Base-by-base conservation (phyloP, 2,797 vertebrate genomes). In the Pagetopsis macropterus region DNA sequence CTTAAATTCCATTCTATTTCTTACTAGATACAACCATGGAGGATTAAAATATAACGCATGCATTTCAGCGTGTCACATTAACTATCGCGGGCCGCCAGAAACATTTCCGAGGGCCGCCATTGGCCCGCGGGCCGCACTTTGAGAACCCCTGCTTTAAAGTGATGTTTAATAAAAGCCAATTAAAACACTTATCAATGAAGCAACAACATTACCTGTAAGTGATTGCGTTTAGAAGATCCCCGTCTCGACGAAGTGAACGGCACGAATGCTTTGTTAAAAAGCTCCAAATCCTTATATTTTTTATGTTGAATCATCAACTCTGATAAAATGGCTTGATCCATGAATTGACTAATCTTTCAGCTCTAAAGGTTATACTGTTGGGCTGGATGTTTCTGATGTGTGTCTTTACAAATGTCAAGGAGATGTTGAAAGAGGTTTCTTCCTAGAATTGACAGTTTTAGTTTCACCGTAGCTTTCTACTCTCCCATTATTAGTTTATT, bases 401-500 rank as follows among this genome's bases (percentile, higher is more conserved):
- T 14, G 9, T 61, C 40, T 54, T 50, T 17, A 51, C 56, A 71
- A 48, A 64, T 23, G 14, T 55, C 13, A 55, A 17, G 37, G 45
- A 37, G 14, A 67, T 59, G 31, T 17, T 46, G 5, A 63, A 12
- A 13, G 15, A 62, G 3, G 27, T 27, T 27, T 27, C 27, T 27
- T 27, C 27, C 4, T 27, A 27, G 12, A 54, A 23, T 15, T n/a
- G 2, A 54, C 43, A 23, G 17, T 54, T 56, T 16, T 10, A 8
- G 21, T 57, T 56, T 72, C 7, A 41, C 43, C 57, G 23, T 2
- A 51, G n/a, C 40, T 56, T 66, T 65, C 37, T 23, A 5, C 55
- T 59, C 72, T 14, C 43, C 23, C 64, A n/a, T 50, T 49, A 61
- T 65, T 49, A 21, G 21, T 21, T 21, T 21, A 21, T 21, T 21